Evolutionary conservation across 2,113 vertebrate genomes (phyloP), one percentile per base, ranked within the genome.

Genomic region (Tilapia sparmanii): DNA sequence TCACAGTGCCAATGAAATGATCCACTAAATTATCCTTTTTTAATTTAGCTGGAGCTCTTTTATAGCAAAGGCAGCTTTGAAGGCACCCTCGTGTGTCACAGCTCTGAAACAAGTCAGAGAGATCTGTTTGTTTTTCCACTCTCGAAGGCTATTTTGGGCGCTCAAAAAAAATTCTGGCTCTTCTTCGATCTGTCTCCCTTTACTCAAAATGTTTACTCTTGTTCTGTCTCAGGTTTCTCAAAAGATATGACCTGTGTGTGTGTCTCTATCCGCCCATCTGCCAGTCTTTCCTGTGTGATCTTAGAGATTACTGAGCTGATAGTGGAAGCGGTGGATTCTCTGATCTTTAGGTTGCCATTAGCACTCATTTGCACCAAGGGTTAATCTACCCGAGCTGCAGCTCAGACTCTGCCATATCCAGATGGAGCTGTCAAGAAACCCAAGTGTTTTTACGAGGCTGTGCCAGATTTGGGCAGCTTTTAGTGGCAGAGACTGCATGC

Each of bases 361-460:
- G 22, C 80, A 15, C 71, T 85, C 89, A 71, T 73, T 26, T 26
- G 0, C 59, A 76, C 80, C 57, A 83, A 90, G 90, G 78, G 90
- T 94, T 94, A 92, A 94, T 94, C 90, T 80, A 81, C n/a, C 33
- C n/a, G 81, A 83, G 59, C 87, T 71, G 38, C 55, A 35, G 84
- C 83, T 83, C 87, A 79, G 61, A 68, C 71, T 42, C 76, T 89
- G 88, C 66, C 52, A 7, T 10, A 87, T 86, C 82, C 91, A 93
- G 89, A 92, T 83, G 88, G 89, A 92, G 68, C 79, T 80, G 78
- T 94, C 82, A 86, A 66, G 86, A 87, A 87, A 81, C 18, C 50
- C 22, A 16, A 85, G 79, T 86, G 68, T 54, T 90, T 87, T 82
- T 57, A 61, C 33, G 54, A 13, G 52, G 68, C 55, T 3, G 15